phyloP scores from a whole-genome alignment of 2,113 vertebrate genomes.

The Penelope pileata region DNA sequence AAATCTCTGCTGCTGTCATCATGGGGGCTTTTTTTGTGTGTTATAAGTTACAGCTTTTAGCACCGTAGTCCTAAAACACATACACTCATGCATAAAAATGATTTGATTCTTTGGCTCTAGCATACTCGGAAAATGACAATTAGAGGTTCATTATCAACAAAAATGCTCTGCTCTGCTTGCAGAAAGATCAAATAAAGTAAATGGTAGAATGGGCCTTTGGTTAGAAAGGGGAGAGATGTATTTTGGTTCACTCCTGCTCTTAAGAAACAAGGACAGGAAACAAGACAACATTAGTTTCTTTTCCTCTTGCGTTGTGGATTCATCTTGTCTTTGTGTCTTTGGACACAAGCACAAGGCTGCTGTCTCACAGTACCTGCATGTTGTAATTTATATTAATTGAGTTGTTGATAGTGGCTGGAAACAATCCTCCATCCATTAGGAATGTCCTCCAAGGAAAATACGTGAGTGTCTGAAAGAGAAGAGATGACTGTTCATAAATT shows the following conservation, averaged over 20 bases:
- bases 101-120: background rate
- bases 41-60: background rate
- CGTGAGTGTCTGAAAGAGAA: slow-evolving; percentile 62
- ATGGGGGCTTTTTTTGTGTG: rapidly evolving
- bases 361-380: slow-evolving; percentile 76
- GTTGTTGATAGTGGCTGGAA: slow-evolving; percentile 72
- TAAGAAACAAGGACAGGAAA: background rate
- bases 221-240: background rate
- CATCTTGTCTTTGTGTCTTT: background rate
- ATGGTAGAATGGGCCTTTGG: background rate
- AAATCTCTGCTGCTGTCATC: background rate
- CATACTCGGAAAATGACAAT: background rate
- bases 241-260: background rate
- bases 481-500: background rate
- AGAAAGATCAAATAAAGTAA: background rate
- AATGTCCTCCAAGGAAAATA: slow-evolving; percentile 82
- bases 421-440: slow-evolving; percentile 67
- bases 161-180: background rate
- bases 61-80: background rate
- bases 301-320: background rate
- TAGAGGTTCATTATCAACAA: background rate
- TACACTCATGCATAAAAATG: background rate
- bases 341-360: background rate
- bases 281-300: background rate
- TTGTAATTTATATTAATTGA: slow-evolving; percentile 74